Percentiles rank a stretch among this genome's conserved stretches.
Conservation (phyloP, 2,888 invertebrate species). For the Leucoma salicis region DNA sequence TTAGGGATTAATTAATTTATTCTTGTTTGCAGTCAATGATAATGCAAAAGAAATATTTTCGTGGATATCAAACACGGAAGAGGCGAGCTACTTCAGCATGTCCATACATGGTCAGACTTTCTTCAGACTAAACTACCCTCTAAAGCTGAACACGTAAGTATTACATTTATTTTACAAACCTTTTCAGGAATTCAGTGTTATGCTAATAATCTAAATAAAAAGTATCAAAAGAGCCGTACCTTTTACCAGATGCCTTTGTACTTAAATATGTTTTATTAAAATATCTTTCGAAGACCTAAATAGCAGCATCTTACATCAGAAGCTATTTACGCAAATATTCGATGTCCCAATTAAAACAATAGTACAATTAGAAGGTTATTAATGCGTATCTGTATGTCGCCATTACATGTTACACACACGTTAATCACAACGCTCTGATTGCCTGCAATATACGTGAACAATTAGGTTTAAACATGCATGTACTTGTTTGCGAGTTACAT, state of each 20-base stretch:
- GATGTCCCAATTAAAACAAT: slow-evolving; percentile 1
- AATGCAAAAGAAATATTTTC: slow-evolving; percentile 88
- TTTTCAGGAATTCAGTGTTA: not conserved
- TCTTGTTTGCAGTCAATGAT: slow-evolving; percentile 83
- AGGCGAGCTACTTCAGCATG: slow-evolving; percentile 91
- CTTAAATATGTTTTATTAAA: too few relatives aligned
- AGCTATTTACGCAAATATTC: too few relatives aligned
- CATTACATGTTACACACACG: slow-evolving; percentile 8
- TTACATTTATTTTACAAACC: not conserved
- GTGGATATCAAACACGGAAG: slow-evolving; percentile 90
- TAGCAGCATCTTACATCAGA: too few relatives aligned
- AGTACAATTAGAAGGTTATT: slow-evolving; percentile 1
- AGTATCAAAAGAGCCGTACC: too few relatives aligned
- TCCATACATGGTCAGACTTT: slow-evolving; percentile 91
- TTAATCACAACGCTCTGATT: slow-evolving; percentile 28
- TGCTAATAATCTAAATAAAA: not conserved
- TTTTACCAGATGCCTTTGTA: too few relatives aligned
- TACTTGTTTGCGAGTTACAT: too few relatives aligned
- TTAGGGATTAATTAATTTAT: not conserved
- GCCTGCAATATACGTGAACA: slow-evolving; percentile 6
- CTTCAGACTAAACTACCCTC: slow-evolving; percentile 84
- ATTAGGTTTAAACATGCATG: too few relatives aligned
- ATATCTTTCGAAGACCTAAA: too few relatives aligned
- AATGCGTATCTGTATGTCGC: slow-evolving; percentile 15
- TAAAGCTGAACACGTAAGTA: slow-evolving; percentile 74